Base-by-base conservation (phyloP, 2,797 vertebrate genomes). In the Selene dorsalis region DNA sequence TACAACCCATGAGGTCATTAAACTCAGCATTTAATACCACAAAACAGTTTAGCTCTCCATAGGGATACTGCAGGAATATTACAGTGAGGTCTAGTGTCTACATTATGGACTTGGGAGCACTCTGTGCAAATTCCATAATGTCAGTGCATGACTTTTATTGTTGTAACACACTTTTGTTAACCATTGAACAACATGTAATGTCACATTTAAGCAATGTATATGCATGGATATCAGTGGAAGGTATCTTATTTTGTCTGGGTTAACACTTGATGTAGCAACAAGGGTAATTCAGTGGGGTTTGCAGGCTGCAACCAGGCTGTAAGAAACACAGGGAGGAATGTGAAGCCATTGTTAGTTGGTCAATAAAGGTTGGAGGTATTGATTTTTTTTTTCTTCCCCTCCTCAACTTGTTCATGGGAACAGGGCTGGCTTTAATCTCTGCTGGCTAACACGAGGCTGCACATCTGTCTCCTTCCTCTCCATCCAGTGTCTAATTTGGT, bases 11-110 rank as follows among this genome's bases (percentile, higher is more conserved):
- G 6, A 57, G 76, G 87, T 87, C 83, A 75, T 84, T 86, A 86
- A 90, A 89, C 83, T 74, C 85, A 81, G 74, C 32, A 84, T 88
- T 85, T 79, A 85, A 81, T 66, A 75, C 73, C 77, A 65, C 83
- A 81, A 64, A 82, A 59, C 75, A 61, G 66, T 66, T 81, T 9
- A 82, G 71, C 32, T 56, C 41, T 41, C 83, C 60, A 38, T 18
- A 61, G 77, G 81, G 83, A 83, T 55, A 18, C 52, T 61, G 28
- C 62, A 68, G 84, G 17, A 12, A 56, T 55, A 65, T 83, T 69
- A 64, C 67, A 82, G 53, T 60, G 30, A 63, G 22, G n/a, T 76
- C 20, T 59, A 47, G 41, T 75, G 66, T 48, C 73, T 20, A 32
- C 77, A 59, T 79, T 79, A 84, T 55, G n/a, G 79, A 60, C 64